Conservation (phyloP, 2,113 vertebrate genomes). For the Heliornis fulica region DNA sequence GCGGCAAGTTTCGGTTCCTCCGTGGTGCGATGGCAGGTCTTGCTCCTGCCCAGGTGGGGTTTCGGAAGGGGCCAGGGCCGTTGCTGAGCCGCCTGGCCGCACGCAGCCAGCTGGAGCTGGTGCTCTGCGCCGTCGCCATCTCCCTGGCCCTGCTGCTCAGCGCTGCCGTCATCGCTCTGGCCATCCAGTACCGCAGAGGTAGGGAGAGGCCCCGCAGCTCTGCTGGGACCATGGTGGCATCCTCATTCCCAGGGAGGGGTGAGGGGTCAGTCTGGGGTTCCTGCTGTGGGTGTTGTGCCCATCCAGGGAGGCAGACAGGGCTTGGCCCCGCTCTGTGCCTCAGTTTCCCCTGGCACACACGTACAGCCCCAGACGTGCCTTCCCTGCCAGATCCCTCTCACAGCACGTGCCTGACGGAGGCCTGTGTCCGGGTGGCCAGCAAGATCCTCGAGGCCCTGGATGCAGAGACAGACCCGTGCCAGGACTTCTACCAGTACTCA, state of each 20-base stretch:
- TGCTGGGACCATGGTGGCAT: rapidly evolving
- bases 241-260: background rate
- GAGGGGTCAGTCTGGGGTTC: background rate
- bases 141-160: constrained; percentile 83
- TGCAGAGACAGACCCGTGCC: constrained; percentile 83
- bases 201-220: background rate
- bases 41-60: constrained; percentile 82
- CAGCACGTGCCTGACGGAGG: constrained; percentile 87
- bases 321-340: background rate
- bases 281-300: background rate
- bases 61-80: constrained; percentile 79
- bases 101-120: constrained; percentile 85
- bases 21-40: background rate
- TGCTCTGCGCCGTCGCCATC: constrained; percentile 78
- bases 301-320: background rate
- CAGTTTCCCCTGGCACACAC: background rate
- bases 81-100: constrained; percentile 75
- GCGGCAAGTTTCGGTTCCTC: rapidly evolving
- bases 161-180: constrained; percentile 80
- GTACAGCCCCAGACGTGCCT: background rate
- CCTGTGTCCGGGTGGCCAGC: constrained; percentile 89
- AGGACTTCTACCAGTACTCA: constrained; percentile 97
- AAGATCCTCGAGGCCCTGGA: constrained; percentile 94
- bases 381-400: constrained; percentile 78
- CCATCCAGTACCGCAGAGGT: constrained; percentile 83